Percentiles rank a stretch among this genome's conserved stretches.
phyloP scores from a whole-genome alignment of 2,888 invertebrate genomes.

The Aproaerema taeniolella region DNA sequence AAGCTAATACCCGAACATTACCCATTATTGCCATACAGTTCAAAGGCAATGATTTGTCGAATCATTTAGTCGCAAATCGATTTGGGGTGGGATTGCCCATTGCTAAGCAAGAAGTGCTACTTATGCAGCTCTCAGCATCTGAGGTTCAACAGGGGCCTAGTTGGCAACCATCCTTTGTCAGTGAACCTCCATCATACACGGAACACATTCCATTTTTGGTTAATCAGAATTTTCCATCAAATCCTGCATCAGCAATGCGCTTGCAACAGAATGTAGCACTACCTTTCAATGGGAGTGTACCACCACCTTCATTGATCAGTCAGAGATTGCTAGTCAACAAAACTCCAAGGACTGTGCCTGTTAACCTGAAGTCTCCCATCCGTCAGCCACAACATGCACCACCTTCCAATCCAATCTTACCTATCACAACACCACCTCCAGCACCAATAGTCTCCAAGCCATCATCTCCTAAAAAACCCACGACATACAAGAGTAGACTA shows the following conservation, averaged over 20 bases:
- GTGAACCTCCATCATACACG: slow-evolving; percentile 41
- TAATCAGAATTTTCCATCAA: slow-evolving; percentile 63
- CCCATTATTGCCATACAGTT: slow-evolving; percentile 66
- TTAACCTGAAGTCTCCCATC: slow-evolving; percentile 49
- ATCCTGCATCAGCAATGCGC: slow-evolving; percentile 64
- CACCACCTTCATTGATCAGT: slow-evolving; percentile 44
- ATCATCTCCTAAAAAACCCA: slow-evolving; percentile 55
- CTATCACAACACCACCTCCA: slow-evolving; percentile 25
- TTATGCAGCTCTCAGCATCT: slow-evolving; percentile 34
- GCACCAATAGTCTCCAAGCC: slow-evolving; percentile 31
- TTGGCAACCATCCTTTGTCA: slow-evolving; percentile 45
- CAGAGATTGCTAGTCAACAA: slow-evolving; percentile 54
- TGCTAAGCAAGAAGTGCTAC: slow-evolving; percentile 63
- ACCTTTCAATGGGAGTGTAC: slow-evolving; percentile 50
- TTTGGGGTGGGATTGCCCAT: slow-evolving; percentile 63
- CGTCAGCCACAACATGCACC: slow-evolving; percentile 49
- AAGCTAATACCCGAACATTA: slow-evolving; percentile 50
- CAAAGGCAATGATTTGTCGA: slow-evolving; percentile 66
- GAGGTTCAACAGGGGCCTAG: slow-evolving; percentile 39
- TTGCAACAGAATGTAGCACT: slow-evolving; percentile 50
- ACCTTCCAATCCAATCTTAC: slow-evolving; percentile 18
- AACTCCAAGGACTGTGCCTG: slow-evolving; percentile 45
- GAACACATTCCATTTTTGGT: slow-evolving; percentile 63
- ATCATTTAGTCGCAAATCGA: slow-evolving; percentile 58
- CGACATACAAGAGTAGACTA: slow-evolving; percentile 72